Evolutionary conservation across 2,888 invertebrate genomes (phyloP), one percentile per base, ranked within the genome.

Genomic region (Sinohyriopsis cumingii): DNA sequence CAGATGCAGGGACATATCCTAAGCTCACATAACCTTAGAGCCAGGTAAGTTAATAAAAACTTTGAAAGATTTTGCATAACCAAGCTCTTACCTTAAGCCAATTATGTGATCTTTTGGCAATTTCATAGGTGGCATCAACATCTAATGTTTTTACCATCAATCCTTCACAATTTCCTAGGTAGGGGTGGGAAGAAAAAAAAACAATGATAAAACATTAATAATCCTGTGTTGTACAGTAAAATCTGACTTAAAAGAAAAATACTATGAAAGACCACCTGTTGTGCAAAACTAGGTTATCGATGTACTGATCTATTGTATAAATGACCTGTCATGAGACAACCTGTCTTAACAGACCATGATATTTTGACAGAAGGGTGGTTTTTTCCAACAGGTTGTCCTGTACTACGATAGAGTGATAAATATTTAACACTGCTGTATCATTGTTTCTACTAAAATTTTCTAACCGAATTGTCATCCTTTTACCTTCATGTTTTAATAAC

Each of bases 61-160:
- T 45, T 45, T 45, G 12, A 12, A 45, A 45, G 12, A 45, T 45
- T 28, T 45, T 45, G 12, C 5, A 33, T 45, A 1, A 45, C 3
- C 4, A 12, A 45, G 24, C n/a, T 33, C 65, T 65, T 69, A 89
- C 89, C 86, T 90, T 90, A 7, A 90, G 78, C 89, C 89, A 90
- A 71, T 89, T 90, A 76, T 89, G 90, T 28, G 90, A 90, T 66
- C 99, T 92, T 83, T 97, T 95, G 0, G 99, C 98, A 82, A 99
- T 99, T 92, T 99, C 99, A 90, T 99, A 99, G 0, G 95, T 95
- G 0, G 99, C 96, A 84, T 95, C 94, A 54, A 94, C 93, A 81
- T 94, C 93, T 65, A 99, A 91, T 0, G 98, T 96, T 92, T 99
- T 99, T 12, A 99, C 96, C 99, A 99, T 99, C 69, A 99, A 92